Conservation (phyloP, 2,888 invertebrate species). For the Hemithea aestivaria region DNA sequence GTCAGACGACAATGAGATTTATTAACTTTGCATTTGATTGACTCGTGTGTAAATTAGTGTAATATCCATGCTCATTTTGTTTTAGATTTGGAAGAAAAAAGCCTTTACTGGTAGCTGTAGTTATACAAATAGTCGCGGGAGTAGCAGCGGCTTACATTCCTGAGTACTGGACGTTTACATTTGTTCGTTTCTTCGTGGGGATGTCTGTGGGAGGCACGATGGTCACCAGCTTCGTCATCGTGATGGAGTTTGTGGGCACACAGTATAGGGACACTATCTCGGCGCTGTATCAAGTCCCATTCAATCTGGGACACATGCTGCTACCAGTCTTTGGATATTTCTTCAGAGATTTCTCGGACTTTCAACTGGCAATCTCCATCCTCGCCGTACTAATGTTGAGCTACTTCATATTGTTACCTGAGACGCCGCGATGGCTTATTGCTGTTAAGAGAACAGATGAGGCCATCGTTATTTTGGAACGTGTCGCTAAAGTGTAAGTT, state of each 20-base stretch:
- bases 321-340: constrained; percentile 81
- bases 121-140: constrained; percentile 84
- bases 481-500: constrained; percentile 79
- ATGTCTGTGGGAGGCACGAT: constrained; percentile 90
- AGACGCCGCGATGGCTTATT: constrained; percentile 89
- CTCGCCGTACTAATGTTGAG: constrained; percentile 78
- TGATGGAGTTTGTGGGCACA: constrained; percentile 84
- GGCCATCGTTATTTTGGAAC: constrained; percentile 81
- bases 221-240: constrained; percentile 80
- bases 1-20: constrained; percentile 81
- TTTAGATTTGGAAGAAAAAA: constrained; percentile 86
- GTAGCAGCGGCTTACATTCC: constrained; percentile 83
- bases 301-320: constrained; percentile 83
- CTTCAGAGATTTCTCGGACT: constrained; percentile 81
- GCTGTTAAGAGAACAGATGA: constrained; percentile 83
- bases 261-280: constrained; percentile 77
- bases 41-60: neutral
- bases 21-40: neutral
- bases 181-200: constrained; percentile 84
- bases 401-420: constrained; percentile 85
- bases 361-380: constrained; percentile 83
- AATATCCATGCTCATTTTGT: constrained; percentile 45
- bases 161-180: constrained; percentile 79
- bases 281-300: constrained; percentile 84
- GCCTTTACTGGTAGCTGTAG: constrained; percentile 84